Conservation (phyloP, 1,140 invertebrate genomes). For the Cydia amplana region DNA sequence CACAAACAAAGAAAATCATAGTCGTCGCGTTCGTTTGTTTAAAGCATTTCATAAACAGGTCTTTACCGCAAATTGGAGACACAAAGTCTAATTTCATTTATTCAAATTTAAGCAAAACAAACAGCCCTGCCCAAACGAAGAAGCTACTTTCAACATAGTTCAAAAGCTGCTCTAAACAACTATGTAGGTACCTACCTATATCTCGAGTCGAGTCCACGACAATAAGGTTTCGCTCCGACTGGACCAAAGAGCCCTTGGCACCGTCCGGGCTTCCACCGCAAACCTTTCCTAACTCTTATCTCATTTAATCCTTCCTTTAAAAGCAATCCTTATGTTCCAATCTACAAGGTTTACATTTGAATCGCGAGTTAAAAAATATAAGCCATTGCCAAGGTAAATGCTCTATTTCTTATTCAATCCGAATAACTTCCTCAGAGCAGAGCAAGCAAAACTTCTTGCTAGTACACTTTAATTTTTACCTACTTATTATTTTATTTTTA, state of each 20-base stretch:
- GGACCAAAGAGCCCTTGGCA: conserved; percentile 9
- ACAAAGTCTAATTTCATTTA: no score
- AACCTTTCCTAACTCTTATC: background rate
- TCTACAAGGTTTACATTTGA: background rate
- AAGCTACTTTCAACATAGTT: background rate
- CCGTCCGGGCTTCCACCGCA: background rate
- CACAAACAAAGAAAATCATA: no score
- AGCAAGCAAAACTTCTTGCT: conserved; percentile 36
- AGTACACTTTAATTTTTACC: conserved; percentile 34
- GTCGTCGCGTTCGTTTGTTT: no score
- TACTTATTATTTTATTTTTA: conserved; percentile 29
- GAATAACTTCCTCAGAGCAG: conserved; percentile 39
- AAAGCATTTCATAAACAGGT: no score
- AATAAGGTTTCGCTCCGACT: background rate
- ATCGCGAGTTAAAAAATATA: background rate
- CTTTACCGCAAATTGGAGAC: no score
- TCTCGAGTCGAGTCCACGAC: background rate
- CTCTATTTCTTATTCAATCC: conserved; percentile 37
- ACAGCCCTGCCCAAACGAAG: background rate
- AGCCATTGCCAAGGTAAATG: background rate
- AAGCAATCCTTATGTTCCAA: background rate
- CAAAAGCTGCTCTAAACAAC: background rate
- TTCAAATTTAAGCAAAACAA: background rate
- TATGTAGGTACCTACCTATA: background rate
- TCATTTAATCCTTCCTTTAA: background rate